Evolutionary conservation across 2,888 invertebrate genomes (phyloP).

Genomic region (Micropterix aruncella): DNA sequence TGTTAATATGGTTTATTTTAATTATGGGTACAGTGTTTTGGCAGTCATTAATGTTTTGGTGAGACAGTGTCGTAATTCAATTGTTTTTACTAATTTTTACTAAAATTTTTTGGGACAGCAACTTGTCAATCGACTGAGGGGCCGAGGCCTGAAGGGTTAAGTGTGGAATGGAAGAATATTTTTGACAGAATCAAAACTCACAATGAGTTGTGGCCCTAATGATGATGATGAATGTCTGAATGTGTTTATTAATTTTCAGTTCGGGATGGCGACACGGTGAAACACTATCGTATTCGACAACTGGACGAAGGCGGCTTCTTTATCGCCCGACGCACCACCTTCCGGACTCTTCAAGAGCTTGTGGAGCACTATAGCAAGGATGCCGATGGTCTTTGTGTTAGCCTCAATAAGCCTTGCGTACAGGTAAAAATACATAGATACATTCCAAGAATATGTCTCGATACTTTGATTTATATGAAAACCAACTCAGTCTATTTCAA

Average conservation of each 20-base stretch:
- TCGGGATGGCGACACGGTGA: slow-evolving; percentile 97
- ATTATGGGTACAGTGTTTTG: too few species aligned
- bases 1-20: too few species aligned
- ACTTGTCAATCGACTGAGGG: too few species aligned
- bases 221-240: too few species aligned
- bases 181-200: too few species aligned
- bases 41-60: too few species aligned
- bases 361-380: slow-evolving; percentile 97
- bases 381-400: slow-evolving; percentile 96
- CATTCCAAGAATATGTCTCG: slow-evolving; percentile 3
- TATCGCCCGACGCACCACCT: slow-evolving; percentile 95
- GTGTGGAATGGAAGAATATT: too few species aligned
- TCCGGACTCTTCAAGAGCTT: slow-evolving; percentile 91
- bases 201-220: too few species aligned
- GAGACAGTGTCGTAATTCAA: too few species aligned
- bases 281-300: slow-evolving; percentile 97
- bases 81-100: too few species aligned
- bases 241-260: slow-evolving; percentile 67
- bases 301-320: slow-evolving; percentile 98
- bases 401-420: slow-evolving; percentile 87
- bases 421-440: slow-evolving; percentile 46
- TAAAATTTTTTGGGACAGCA: too few species aligned
- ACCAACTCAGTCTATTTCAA: slow-evolving; percentile 1
- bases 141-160: too few species aligned
- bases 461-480: slow-evolving; percentile 1